Evolutionary conservation across 1,140 invertebrate species (phyloP), one percentile per base, ranked within the genome.

Genomic region (Ceratitis capitata): DNA sequence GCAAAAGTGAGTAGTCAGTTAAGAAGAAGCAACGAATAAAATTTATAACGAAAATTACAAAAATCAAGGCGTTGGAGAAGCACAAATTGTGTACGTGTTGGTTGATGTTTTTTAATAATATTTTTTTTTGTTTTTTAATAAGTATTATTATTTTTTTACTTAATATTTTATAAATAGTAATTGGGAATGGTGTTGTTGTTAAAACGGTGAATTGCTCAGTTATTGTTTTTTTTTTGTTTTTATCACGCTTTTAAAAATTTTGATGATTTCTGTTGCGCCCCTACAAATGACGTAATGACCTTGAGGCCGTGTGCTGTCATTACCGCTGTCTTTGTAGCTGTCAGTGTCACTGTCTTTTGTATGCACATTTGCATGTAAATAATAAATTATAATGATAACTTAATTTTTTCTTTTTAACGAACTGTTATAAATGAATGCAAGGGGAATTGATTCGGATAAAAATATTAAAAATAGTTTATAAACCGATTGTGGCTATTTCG

Each of bases 201-300:
- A 69, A 69, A 26, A 47, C 19, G 45, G 0, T 7, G 6, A n/a
- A 23, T 45, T 78, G 64, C 4, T 69, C n/a, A n/a, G 9, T 23
- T 39, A 45, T 39, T 64, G 35, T 35, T 42, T 78, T 42, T 3
- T 61, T 61, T 61, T 10, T 64, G 61, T 35, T 35, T 64, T 7
- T 35, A 56, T 61, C n/a, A n/a, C n/a, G n/a, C n/a, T n/a, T n/a
- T n/a, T n/a, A n/a, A n/a, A n/a, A n/a, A n/a, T 61, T 64, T 32
- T 64, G 23, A 56, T 7, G 23, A 56, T 64, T 56, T 10, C 4
- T 64, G 29, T 47, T 45, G 16, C 69, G 10, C 10, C 14, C 69
- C 9, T 10, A 26, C 39, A 45, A 78, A 78, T 78, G 69, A 78
- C 69, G 69, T 45, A 78, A 78, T 78, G 69, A 45, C 69, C 69